These are phyloP conservation scores for Bujurquina vittata DNA, from an alignment of 2,113 vertebrate genomes.

Conservation along the genomic window DNA sequence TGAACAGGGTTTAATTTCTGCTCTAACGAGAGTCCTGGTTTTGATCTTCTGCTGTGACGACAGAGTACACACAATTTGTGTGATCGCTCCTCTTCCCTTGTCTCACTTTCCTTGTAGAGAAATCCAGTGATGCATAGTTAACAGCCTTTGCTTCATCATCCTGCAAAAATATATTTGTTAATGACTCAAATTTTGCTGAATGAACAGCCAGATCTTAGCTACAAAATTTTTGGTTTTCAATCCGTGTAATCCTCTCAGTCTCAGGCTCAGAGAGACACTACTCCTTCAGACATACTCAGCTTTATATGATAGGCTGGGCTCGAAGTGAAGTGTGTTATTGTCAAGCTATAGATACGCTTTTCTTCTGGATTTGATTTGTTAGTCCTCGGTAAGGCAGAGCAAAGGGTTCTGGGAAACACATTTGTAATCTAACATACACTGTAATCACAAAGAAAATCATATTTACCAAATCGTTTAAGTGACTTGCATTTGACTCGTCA, in stretches of 20 bases:
- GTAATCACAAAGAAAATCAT: background rate
- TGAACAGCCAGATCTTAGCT: too few relatives aligned
- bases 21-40: background rate
- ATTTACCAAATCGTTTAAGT: background rate
- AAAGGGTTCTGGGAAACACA: too few relatives aligned
- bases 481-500: background rate
- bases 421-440: too few relatives aligned
- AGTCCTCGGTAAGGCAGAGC: accelerated
- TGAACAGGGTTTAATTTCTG: background rate
- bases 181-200: background rate
- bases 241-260: too few relatives aligned
- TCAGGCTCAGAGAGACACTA: too few relatives aligned
- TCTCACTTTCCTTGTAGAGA: background rate
- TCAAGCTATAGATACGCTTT: too few relatives aligned
- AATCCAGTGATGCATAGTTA: slow-evolving; percentile 15
- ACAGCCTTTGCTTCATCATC: background rate
- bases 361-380: accelerated
- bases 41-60: background rate
- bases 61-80: background rate
- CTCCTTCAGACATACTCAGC: too few relatives aligned
- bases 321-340: too few relatives aligned
- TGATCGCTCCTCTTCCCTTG: background rate
- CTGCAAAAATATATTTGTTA: background rate
- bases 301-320: too few relatives aligned
- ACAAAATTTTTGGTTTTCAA: too few relatives aligned